Evolutionary conservation across 1,140 invertebrate genomes (phyloP).

Genomic region (Microvelia longipes): DNA sequence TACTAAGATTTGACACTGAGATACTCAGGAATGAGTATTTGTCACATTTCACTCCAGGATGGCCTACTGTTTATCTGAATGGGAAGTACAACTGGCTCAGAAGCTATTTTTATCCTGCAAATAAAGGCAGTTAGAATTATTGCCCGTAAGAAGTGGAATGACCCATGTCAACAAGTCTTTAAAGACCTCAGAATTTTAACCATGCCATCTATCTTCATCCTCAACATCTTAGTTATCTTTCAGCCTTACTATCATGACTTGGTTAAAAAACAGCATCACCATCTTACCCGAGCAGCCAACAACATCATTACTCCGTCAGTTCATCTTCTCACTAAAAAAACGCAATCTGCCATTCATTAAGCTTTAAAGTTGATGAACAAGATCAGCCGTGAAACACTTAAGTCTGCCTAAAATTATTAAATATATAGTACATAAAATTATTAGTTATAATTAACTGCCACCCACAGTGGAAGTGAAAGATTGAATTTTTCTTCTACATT

Average conservation of each 20-base stretch:
- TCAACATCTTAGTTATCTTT: background rate
- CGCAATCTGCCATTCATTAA: background rate
- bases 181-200: background rate
- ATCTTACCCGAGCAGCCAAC: background rate
- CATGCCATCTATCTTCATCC: background rate
- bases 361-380: background rate
- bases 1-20: too few relatives aligned
- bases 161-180: background rate
- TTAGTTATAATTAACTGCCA: too few relatives aligned
- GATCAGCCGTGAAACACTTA: background rate
- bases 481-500: too few relatives aligned
- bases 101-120: too few relatives aligned
- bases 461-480: too few relatives aligned
- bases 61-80: too few relatives aligned
- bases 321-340: background rate
- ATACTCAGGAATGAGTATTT: too few relatives aligned
- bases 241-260: background rate
- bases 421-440: conserved; percentile 3
- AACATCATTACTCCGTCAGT: background rate
- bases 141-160: background rate
- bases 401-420: background rate
- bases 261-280: background rate
- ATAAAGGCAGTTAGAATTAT: background rate
- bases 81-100: too few relatives aligned
- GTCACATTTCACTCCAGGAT: too few relatives aligned